A percentile compares a stretch with the other conserved stretches of the same genome.
These are phyloP conservation scores for Clarias pachynema DNA, from an alignment of 2,797 vertebrate genomes.

Conservation along the genomic window DNA sequence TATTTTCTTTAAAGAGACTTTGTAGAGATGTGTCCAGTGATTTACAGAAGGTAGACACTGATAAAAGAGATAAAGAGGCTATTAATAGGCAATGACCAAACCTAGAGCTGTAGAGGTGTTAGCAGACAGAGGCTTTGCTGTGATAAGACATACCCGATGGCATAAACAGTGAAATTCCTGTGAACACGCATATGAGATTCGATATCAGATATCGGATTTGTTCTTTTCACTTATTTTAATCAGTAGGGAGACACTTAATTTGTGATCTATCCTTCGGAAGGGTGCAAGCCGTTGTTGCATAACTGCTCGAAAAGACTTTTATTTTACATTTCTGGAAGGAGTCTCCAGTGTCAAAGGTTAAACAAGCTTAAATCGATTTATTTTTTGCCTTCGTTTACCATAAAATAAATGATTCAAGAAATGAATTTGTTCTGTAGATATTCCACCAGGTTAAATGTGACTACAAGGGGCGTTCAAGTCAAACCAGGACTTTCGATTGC, in stretches of 20 bases:
- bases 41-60: not conserved
- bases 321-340: not conserved
- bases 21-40: not conserved
- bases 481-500: too few species aligned
- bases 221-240: not conserved
- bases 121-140: not conserved
- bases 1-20: not conserved
- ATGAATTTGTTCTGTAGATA: not conserved
- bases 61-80: conserved; percentile 30
- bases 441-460: not conserved
- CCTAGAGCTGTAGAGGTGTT: conserved; percentile 11
- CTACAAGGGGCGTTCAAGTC: too few species aligned
- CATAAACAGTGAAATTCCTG: not conserved
- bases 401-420: not conserved
- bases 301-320: not conserved
- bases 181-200: not conserved
- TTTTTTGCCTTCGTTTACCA: not conserved
- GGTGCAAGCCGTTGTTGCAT: not conserved
- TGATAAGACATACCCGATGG: not conserved
- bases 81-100: conserved; percentile 30
- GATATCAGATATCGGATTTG: not conserved
- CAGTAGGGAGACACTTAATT: not conserved
- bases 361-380: not conserved
- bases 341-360: not conserved
- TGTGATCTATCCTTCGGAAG: not conserved